Base-by-base conservation (phyloP, 1,140 invertebrate genomes). In the Eciton burchellii region DNA sequence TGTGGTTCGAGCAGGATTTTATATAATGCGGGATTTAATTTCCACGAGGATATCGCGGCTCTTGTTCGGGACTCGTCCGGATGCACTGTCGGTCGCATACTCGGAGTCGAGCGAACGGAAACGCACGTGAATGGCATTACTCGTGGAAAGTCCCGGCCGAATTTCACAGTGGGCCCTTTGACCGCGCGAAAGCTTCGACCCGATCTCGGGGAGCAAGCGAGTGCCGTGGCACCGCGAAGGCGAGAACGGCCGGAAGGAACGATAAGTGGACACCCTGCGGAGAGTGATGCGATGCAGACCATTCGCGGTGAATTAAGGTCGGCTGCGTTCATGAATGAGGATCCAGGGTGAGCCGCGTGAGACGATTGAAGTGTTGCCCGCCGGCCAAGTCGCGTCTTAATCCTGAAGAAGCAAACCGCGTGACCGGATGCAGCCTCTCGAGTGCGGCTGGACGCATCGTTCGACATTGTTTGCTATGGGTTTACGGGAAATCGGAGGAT, bases 111-210 rank as follows among this genome's bases (percentile, higher is more conserved):
- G 84, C 56, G 45, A 57, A 45, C 16, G 8, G 16, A 59, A 54
- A 68, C 29, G 43, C 24, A 63, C 79, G 47, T 71, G 71, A 86
- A 85, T 82, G 83, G 65, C 16, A 52, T 74, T 76, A 86, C 77
- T 85, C 59, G 62, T 26, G 63, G 70, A 63, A 88, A 86, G 45
- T 79, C 56, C 84, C 82, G 68, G 52, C 70, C 81, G 59, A 84
- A 82, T 86, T 83, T 88, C 74, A 88, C 79, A 82, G 79, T 82
- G 84, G 77, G 73, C 65, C 57, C 84, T 77, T 88, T 89, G 77
- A 86, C 56, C 26, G 59, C 65, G 52, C 59, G 70, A 62, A 73
- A 73, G 83, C 56, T 79, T 52, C 76, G 60, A 8, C 24, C 26
- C n/a, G n/a, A n/a, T n/a, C 16, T 52, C 29, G 56, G 57, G 41